phyloP scores from a whole-genome alignment of 2,113 vertebrate species.

The Notarius quadriscutis region DNA sequence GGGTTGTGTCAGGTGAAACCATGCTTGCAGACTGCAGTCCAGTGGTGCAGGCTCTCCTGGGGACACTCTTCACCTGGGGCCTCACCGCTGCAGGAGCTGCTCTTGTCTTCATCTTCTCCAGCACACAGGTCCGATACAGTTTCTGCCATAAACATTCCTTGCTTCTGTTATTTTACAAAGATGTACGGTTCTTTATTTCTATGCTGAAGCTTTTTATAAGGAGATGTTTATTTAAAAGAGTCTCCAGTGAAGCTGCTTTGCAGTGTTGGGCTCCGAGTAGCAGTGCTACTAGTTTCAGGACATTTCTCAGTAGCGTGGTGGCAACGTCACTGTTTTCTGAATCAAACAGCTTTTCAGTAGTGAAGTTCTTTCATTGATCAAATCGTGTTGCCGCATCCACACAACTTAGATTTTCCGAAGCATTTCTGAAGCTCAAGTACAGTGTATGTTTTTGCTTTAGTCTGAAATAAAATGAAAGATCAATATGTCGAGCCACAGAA shows the following conservation, averaged over 20 bases:
- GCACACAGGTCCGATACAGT: slow-evolving; percentile 77
- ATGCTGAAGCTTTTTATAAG: not conserved
- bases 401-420: no score
- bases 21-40: slow-evolving; percentile 85
- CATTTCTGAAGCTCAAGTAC: no score
- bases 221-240: not conserved
- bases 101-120: slow-evolving; percentile 90
- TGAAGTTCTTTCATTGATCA: no score
- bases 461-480: no score
- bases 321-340: no score
- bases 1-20: slow-evolving; percentile 57
- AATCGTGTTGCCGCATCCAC: no score
- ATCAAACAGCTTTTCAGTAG: no score
- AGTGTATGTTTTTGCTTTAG: no score
- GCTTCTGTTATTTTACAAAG: slow-evolving; percentile 1
- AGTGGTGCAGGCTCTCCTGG: slow-evolving; percentile 84
- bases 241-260: not conserved
- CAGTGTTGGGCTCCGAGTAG: no score
- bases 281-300: not conserved
- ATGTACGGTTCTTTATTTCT: not conserved
- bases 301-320: no score
- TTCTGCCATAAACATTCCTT: not conserved
- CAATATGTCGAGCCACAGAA: no score
- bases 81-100: slow-evolving; percentile 89
- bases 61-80: slow-evolving; percentile 91